phyloP scores from a whole-genome alignment of 2,888 invertebrate species.

The Thumatha senex region DNA sequence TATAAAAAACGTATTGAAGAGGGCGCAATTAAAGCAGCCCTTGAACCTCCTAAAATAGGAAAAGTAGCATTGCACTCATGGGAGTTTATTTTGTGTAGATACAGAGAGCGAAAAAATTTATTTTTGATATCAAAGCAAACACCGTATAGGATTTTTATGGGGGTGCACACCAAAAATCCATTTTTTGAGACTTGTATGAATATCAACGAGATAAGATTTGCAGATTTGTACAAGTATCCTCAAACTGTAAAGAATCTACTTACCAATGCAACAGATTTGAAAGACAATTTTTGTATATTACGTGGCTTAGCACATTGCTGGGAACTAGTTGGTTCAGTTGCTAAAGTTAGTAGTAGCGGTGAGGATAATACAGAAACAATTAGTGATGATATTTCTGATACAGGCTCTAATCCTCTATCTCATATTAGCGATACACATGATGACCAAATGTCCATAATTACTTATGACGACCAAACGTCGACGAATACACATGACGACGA shows the following conservation, averaged over 20 bases:
- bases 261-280: conserved; percentile 54
- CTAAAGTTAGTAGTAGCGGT: conserved; percentile 47
- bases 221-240: conserved; percentile 65
- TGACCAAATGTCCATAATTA: background rate
- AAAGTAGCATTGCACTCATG: conserved; percentile 62
- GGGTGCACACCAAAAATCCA: conserved; percentile 48
- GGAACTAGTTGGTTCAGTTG: conserved; percentile 70
- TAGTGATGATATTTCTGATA: conserved; percentile 12
- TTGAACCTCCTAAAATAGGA: conserved; percentile 57
- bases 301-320: conserved; percentile 67
- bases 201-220: conserved; percentile 61
- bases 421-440: conserved; percentile 3
- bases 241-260: conserved; percentile 65
- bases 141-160: conserved; percentile 69
- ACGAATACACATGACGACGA: too few relatives aligned
- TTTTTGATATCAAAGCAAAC: conserved; percentile 58
- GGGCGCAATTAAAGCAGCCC: conserved; percentile 46
- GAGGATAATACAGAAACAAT: conserved; percentile 8
- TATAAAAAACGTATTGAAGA: conserved; percentile 52
- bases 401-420: conserved; percentile 2
- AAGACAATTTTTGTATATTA: conserved; percentile 70
- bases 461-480: too few relatives aligned
- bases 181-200: conserved; percentile 63
- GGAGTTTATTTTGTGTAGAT: conserved; percentile 67
- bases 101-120: conserved; percentile 61